These are phyloP conservation scores for Muntiacus muntjak DNA, from an alignment of 2,113 vertebrate species.

Conservation along the genomic window DNA sequence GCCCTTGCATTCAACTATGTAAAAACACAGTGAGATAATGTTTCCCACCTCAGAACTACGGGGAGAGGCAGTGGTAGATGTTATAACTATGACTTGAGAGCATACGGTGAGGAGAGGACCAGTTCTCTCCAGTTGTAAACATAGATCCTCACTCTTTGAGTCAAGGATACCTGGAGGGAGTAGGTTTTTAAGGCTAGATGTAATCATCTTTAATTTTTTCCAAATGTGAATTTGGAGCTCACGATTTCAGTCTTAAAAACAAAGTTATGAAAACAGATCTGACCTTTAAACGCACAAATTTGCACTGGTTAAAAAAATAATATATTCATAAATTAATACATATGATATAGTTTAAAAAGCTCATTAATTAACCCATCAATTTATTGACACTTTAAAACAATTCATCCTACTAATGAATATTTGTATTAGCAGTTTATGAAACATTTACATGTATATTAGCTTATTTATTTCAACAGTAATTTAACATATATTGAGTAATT, in stretches of 20 bases:
- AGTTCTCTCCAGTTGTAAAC: neutral
- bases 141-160: neutral
- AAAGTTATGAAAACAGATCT: neutral
- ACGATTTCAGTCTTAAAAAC: neutral
- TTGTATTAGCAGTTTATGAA: neutral
- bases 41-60: neutral
- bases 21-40: neutral
- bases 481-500: neutral
- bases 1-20: neutral
- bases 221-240: neutral
- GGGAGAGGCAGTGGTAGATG: neutral
- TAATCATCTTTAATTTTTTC: neutral
- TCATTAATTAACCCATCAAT: neutral
- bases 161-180: neutral
- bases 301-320: neutral
- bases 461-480: neutral
- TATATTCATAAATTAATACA: neutral
- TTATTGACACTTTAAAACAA: neutral
- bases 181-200: neutral
- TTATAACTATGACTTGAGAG: neutral
- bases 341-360: neutral
- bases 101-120: neutral
- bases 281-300: neutral
- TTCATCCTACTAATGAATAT: neutral
- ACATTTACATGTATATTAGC: neutral